Conservation (phyloP, 2,797 vertebrate species). For the Siniperca obscura region DNA sequence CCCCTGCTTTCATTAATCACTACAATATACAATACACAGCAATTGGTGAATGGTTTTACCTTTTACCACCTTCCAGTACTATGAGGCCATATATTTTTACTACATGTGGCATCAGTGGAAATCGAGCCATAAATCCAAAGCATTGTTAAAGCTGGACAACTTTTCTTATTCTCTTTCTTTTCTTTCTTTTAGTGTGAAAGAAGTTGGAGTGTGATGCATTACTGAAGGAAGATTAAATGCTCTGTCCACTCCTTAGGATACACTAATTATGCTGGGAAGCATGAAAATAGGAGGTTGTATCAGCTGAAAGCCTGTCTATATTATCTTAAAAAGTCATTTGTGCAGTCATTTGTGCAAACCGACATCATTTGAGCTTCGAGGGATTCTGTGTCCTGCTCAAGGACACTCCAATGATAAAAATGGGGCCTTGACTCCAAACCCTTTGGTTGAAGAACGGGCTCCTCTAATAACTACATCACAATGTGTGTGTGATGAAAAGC, state of each 20-base stretch:
- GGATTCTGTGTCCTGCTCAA: conserved; percentile 42
- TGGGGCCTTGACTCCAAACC: conserved; percentile 43
- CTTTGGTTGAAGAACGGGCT: conserved; percentile 27
- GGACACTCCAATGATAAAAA: conserved; percentile 52
- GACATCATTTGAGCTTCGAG: conserved; percentile 18
- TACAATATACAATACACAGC: conserved; percentile 59
- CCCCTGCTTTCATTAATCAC: conserved; percentile 71
- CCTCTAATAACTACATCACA: conserved; percentile 19
- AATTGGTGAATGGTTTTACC: conserved; percentile 58
- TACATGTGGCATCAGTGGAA: conserved; percentile 60
- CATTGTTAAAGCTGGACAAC: conserved; percentile 55
- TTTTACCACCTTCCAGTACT: conserved; percentile 58
- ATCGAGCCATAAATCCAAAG: conserved; percentile 64
- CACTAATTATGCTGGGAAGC: conserved; percentile 20
- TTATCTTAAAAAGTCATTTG: conserved; percentile 1
- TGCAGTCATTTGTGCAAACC: too few relatives aligned
- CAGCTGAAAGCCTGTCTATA: conserved; percentile 23
- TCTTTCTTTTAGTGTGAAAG: conserved; percentile 30
- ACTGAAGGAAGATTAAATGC: conserved; percentile 46
- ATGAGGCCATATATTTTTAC: conserved; percentile 62
- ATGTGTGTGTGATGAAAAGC: background rate
- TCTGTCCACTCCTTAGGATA: conserved; percentile 32
- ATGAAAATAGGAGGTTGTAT: conserved; percentile 32
- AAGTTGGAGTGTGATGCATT: conserved; percentile 19
- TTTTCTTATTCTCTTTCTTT: conserved; percentile 29